phyloP scores from a whole-genome alignment of 2,797 vertebrate genomes.

The Lutjanus campechanus region DNA sequence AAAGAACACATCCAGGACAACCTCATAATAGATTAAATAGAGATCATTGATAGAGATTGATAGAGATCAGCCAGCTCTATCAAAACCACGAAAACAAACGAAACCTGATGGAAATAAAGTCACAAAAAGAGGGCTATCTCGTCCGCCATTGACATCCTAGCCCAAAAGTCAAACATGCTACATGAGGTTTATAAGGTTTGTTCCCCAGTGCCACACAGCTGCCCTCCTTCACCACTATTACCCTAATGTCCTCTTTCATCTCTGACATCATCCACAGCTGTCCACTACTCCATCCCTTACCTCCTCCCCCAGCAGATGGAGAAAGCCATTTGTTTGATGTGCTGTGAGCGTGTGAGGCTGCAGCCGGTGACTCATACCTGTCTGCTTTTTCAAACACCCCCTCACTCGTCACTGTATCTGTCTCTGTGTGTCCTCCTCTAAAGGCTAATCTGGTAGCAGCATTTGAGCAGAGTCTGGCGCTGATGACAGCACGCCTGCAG shows the following conservation, averaged over 20 bases:
- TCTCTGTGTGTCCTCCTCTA: conserved; percentile 32
- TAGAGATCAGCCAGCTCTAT: too few relatives aligned
- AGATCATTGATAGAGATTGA: too few relatives aligned
- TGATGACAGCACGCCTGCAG: conserved; percentile 97
- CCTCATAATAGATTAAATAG: too few relatives aligned
- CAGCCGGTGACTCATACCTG: conserved; percentile 63
- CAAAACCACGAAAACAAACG: neutral
- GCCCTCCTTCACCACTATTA: conserved; percentile 31
- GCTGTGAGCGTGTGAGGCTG: conserved; percentile 48
- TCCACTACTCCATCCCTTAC: conserved; percentile 34
- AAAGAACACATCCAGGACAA: neutral
- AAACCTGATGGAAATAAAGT: neutral
- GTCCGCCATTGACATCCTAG: neutral
- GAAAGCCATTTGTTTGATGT: conserved; percentile 60
- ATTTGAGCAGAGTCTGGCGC: conserved; percentile 97
- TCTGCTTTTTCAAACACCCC: conserved; percentile 24
- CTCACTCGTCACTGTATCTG: neutral
- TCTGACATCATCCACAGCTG: conserved; percentile 66
- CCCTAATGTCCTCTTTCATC: conserved; percentile 53
- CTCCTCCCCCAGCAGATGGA: conserved; percentile 51
- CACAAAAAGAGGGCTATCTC: neutral
- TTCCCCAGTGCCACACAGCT: neutral
- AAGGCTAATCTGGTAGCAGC: conserved; percentile 97
- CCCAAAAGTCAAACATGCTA: conserved; percentile 42
- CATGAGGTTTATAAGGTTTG: conserved; percentile 23